Evolutionary conservation across 2,113 vertebrate species (phyloP).

Genomic region (Tricholaema leucomelas): DNA sequence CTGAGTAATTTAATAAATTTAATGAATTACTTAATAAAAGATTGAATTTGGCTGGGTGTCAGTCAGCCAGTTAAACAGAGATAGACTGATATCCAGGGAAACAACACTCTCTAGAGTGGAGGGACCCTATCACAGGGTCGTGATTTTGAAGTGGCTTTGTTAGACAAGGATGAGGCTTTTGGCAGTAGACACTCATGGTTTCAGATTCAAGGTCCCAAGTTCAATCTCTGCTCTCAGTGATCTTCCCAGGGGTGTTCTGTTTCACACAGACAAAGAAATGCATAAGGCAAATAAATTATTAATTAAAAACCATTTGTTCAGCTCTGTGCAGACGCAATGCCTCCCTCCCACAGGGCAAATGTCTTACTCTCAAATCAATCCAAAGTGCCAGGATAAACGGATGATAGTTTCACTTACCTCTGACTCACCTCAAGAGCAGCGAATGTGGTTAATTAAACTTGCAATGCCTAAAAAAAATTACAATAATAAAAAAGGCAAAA

Average conservation of each 20-base stretch:
- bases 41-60: slow-evolving; percentile 4
- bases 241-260: slow-evolving; percentile 51
- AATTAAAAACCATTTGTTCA: slow-evolving; percentile 53
- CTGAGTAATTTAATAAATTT: neutral
- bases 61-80: neutral
- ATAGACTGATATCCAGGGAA: neutral
- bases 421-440: neutral
- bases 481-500: neutral
- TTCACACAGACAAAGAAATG: slow-evolving; percentile 15
- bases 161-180: neutral
- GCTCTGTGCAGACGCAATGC: neutral
- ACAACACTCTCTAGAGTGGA: neutral
- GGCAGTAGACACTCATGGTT: neutral
- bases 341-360: neutral
- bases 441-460: neutral
- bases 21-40: slow-evolving; percentile 39
- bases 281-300: slow-evolving; percentile 55
- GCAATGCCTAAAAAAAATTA: neutral
- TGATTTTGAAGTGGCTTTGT: neutral
- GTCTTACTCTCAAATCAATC: slow-evolving; percentile 12
- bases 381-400: slow-evolving; percentile 1
- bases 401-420: neutral
- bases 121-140: neutral
- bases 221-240: slow-evolving; percentile 7
- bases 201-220: slow-evolving; percentile 48